Percentiles rank a stretch among this genome's conserved stretches.
Conservation (phyloP, 1,140 invertebrate species). For the Dolichoris vasculosae region DNA sequence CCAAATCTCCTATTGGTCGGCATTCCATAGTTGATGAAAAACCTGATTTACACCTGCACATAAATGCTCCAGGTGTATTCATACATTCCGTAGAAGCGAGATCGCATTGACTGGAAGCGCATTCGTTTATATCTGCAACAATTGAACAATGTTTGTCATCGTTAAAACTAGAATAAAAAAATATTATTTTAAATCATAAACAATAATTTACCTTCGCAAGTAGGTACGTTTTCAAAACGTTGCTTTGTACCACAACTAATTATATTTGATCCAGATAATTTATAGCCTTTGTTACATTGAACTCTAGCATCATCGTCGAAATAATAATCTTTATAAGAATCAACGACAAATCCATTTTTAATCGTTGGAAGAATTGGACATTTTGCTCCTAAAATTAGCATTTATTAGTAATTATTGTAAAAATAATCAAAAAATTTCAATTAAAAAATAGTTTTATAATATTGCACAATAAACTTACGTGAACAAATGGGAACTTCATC, state of each 20-base stretch:
- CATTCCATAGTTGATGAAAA: constrained; percentile 92
- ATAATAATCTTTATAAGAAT: constrained; percentile 83
- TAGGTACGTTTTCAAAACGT: constrained; percentile 88
- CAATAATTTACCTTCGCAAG: constrained; percentile 81
- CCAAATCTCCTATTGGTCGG: constrained; percentile 90
- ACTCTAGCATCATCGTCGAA: constrained; percentile 94
- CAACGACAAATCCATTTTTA: constrained; percentile 89
- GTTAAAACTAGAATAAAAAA: background rate
- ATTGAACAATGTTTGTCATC: constrained; percentile 1
- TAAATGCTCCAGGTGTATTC: constrained; percentile 93
- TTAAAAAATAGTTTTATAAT: background rate
- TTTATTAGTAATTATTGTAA: constrained; percentile 31
- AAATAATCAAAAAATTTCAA: background rate
- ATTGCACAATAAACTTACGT: constrained; percentile 74
- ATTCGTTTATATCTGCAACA: constrained; percentile 91
- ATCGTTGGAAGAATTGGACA: constrained; percentile 90
- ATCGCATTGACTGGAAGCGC: constrained; percentile 91
- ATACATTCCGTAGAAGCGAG: constrained; percentile 92
- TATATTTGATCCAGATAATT: constrained; percentile 88
- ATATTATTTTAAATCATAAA: background rate
- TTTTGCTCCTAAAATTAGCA: constrained; percentile 77
- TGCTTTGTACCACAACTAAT: constrained; percentile 91
- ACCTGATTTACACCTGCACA: constrained; percentile 90
- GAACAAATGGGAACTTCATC: constrained; percentile 91
- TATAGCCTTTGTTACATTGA: constrained; percentile 93